Evolutionary conservation across 2,888 invertebrate species (phyloP).

Genomic region (Synergus itoensis): DNA sequence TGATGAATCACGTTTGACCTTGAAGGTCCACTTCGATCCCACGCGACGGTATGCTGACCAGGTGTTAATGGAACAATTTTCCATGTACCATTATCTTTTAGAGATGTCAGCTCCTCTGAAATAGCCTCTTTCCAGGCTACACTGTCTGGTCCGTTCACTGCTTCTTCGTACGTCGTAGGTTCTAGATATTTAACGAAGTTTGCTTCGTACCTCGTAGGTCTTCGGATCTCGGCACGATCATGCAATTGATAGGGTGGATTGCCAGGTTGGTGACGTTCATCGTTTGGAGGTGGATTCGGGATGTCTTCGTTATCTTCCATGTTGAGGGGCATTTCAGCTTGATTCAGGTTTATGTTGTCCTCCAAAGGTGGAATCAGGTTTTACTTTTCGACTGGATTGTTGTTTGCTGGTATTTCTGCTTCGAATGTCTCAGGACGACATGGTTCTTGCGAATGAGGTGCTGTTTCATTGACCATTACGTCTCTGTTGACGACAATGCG

Average conservation of each 20-base stretch:
- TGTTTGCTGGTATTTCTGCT: neutral
- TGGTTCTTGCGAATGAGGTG: neutral
- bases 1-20: conserved; percentile 8
- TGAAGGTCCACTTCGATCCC: conserved; percentile 47
- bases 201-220: neutral
- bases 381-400: neutral
- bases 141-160: conserved; percentile 30
- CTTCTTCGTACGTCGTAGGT: conserved; percentile 12
- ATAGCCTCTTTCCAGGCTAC: conserved; percentile 41
- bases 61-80: neutral
- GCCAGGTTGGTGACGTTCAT: neutral
- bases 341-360: neutral
- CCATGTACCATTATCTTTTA: conserved; percentile 43
- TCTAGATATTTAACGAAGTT: neutral
- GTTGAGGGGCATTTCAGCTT: neutral
- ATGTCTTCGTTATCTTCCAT: neutral
- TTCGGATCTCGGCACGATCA: neutral
- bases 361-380: neutral
- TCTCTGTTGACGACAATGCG: conserved; percentile 28
- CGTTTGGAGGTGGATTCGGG: neutral
- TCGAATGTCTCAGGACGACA: neutral
- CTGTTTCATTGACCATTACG: conserved; percentile 37
- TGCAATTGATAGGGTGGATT: neutral
- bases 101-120: conserved; percentile 41
- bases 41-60: conserved; percentile 40